Percentiles rank a stretch among this genome's conserved stretches.
These are phyloP conservation scores for Diachasma alloeum DNA, from an alignment of 1,140 invertebrate genomes.

Conservation along the genomic window DNA sequence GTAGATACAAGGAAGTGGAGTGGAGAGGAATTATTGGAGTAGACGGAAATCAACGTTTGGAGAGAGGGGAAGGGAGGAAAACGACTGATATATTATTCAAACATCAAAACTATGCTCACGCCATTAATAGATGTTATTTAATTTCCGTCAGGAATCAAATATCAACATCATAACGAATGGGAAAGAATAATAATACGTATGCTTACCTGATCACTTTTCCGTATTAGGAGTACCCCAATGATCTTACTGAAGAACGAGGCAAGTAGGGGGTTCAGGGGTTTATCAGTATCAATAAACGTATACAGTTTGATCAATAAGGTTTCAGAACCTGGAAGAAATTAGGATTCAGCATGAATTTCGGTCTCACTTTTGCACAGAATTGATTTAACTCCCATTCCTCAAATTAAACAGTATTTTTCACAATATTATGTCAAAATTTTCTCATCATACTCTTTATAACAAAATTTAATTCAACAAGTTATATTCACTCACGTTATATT, in stretches of 20 bases:
- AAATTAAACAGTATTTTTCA: too few species aligned
- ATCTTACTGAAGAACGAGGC: slow-evolving; percentile 97
- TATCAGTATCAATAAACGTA: slow-evolving; percentile 85
- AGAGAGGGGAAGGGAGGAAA: slow-evolving; percentile 22
- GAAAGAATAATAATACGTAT: slow-evolving; percentile 14
- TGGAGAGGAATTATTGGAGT: slow-evolving; percentile 26
- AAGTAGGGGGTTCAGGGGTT: slow-evolving; percentile 90
- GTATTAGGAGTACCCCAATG: slow-evolving; percentile 84
- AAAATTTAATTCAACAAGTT: too few species aligned
- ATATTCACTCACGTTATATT: too few species aligned
- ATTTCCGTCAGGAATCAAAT: slow-evolving; percentile 5
- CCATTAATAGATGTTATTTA: neutral
- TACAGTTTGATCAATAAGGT: slow-evolving; percentile 84
- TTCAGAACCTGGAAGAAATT: slow-evolving; percentile 68
- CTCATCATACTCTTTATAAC: too few species aligned
- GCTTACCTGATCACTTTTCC: slow-evolving; percentile 79
- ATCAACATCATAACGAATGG: slow-evolving; percentile 9
- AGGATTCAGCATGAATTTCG: neutral
- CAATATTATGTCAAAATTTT: too few species aligned
- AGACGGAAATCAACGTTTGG: neutral
- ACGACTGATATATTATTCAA: slow-evolving; percentile 22
- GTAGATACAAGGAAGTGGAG: slow-evolving; percentile 43
- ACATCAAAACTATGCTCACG: slow-evolving; percentile 8
- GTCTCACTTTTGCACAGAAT: too few species aligned
- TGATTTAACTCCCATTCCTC: too few species aligned